Percentiles rank a stretch among this genome's conserved stretches.
phyloP scores from a whole-genome alignment of 2,797 vertebrate species.

The Hylomyscus alleni region DNA sequence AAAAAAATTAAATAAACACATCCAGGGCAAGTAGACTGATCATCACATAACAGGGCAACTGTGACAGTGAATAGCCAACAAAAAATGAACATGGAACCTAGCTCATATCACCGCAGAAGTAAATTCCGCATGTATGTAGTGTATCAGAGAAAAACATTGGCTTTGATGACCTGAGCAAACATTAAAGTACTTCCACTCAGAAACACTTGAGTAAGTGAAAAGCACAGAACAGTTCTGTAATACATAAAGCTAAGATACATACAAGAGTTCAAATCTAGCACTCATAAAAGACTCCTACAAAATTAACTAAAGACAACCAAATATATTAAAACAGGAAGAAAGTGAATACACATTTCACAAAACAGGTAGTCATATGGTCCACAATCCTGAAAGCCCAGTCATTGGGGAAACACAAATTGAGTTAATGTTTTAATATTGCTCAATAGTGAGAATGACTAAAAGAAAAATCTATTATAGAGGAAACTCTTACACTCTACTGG shows the following conservation, averaged over 20 bases:
- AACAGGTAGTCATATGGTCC: background rate
- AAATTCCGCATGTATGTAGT: background rate
- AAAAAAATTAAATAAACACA: background rate
- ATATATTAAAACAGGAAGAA: background rate
- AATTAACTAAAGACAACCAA: slow-evolving; percentile 22
- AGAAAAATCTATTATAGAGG: slow-evolving; percentile 24
- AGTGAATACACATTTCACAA: slow-evolving; percentile 46
- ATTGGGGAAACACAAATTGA: slow-evolving; percentile 36
- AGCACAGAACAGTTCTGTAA: background rate
- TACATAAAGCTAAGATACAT: background rate
- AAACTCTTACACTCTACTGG: background rate
- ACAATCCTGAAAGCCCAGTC: slow-evolving; percentile 9
- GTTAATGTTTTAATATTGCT: background rate
- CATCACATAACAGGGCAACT: background rate
- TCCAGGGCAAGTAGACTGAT: background rate
- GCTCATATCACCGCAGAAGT: slow-evolving; percentile 1
- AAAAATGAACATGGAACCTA: background rate
- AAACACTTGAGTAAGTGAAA: slow-evolving; percentile 2
- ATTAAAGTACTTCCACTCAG: background rate
- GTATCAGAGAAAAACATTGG: background rate
- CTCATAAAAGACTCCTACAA: background rate
- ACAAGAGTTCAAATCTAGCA: background rate
- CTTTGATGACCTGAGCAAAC: background rate
- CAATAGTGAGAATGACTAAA: background rate
- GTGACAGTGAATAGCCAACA: background rate